Evolutionary conservation across 2,113 vertebrate species (phyloP).

Genomic region (Eidolon helvum): DNA sequence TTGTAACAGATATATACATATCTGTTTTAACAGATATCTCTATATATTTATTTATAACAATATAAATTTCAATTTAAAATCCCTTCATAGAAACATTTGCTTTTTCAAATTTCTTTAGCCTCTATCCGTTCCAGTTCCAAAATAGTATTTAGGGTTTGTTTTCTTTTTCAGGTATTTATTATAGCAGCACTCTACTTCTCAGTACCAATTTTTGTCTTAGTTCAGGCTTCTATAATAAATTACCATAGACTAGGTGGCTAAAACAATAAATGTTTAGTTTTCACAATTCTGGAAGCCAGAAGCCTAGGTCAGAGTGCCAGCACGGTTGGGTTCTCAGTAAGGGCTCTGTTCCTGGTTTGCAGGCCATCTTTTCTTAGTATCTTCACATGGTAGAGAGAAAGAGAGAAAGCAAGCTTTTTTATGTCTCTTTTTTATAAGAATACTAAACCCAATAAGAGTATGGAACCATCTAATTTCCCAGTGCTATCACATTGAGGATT

Average conservation of each 20-base stretch:
- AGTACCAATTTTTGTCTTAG: background rate
- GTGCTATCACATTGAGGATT: background rate
- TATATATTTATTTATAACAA: no score
- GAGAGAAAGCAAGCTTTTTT: background rate
- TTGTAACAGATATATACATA: background rate
- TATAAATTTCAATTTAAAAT: background rate
- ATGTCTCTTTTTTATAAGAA: no score
- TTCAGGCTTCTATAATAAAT: background rate
- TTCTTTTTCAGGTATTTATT: background rate
- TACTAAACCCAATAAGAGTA: background rate
- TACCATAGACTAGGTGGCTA: background rate
- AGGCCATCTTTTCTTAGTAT: background rate
- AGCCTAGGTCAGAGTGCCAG: no score
- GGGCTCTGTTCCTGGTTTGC: background rate
- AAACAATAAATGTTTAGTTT: background rate
- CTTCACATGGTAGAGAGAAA: background rate
- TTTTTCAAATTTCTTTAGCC: background rate
- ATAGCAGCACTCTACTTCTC: background rate
- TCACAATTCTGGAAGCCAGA: background rate
- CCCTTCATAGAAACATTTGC: background rate
- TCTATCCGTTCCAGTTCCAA: background rate
- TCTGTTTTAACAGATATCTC: no score
- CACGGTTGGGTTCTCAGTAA: background rate
- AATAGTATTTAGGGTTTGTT: no score
- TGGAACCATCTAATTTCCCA: background rate